Evolutionary conservation across 2,888 invertebrate species (phyloP).

Genomic region (Yponomeuta evonymella): DNA sequence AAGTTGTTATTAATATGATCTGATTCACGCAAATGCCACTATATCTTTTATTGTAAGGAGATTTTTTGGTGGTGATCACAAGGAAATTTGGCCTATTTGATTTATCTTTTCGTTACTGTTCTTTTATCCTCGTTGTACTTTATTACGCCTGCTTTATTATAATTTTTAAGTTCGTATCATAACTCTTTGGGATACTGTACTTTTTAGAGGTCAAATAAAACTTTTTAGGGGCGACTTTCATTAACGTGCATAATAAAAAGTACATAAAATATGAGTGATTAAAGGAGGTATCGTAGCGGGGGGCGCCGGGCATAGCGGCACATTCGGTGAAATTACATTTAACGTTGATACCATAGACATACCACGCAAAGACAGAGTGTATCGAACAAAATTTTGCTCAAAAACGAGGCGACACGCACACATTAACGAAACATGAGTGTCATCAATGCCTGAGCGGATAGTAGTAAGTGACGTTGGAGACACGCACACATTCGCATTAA

Average conservation of each 20-base stretch:
- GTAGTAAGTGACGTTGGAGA: too few species aligned
- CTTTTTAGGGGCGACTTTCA: constrained; percentile 49
- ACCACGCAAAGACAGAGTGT: too few species aligned
- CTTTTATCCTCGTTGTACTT: not conserved
- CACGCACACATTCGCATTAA: too few species aligned
- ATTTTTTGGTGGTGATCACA: not conserved
- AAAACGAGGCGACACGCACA: too few species aligned
- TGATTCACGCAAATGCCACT: too few species aligned
- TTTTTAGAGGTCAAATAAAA: constrained; percentile 39
- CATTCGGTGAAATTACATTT: constrained; percentile 43
- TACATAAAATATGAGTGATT: constrained; percentile 65
- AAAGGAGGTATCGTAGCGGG: constrained; percentile 57
- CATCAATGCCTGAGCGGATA: too few species aligned
- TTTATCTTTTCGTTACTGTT: not conserved
- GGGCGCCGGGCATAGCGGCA: constrained; percentile 41
- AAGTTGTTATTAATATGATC: too few species aligned
- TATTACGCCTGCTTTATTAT: constrained; percentile 14
- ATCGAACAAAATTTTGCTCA: too few species aligned
- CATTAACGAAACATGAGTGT: too few species aligned
- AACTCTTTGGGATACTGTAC: constrained; percentile 34
- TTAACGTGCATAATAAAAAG: constrained; percentile 57
- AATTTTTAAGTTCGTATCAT: constrained; percentile 20
- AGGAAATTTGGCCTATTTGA: not conserved
- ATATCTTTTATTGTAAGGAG: not conserved
- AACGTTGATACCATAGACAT: constrained; percentile 30